Base-by-base conservation (phyloP, 1,140 invertebrate species). In the Ctenoplectra terminalis region DNA sequence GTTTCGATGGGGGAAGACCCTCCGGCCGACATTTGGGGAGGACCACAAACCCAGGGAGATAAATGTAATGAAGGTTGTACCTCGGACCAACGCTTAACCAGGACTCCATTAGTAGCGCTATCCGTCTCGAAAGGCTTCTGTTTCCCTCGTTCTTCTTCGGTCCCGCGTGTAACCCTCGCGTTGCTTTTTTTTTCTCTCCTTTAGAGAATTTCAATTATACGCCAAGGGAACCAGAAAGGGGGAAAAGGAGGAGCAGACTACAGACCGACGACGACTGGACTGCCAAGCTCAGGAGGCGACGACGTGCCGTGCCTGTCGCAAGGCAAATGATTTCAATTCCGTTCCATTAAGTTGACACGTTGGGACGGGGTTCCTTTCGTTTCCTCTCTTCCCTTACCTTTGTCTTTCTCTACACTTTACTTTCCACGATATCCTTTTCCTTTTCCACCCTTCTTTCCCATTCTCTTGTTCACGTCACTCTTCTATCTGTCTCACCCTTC, bases 61-160 rank as follows among this genome's bases (percentile, higher is more conserved):
- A 92, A 92, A 92, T 92, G 91, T 92, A 92, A 92, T 91, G 91
- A 92, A 93, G 91, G 88, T 91, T 93, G 91, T 93, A 92, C 87
- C 91, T 88, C 84, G 83, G 82, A 84, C 78, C 84, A 83, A 89
- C 88, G 90, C 91, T 91, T 88, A 88, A 87, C 79, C 88, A 85
- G 74, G 76, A 81, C 85, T 91, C 87, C 87, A 92, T 91, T 91
- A 91, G 81, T 82, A 90, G 86, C 67, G 70, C 76, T 89, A 85
- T 83, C 86, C 77, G 79, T 87, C 87, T 88, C 82, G 66, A 66
- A 75, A 61, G 54, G 56, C 26, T 83, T 61, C 71, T 79, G 84
- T 83, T 78, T 87, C 74, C 75, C 54, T 31, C 56, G 29, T 61
- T 26, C 20, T 31, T 37, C 15, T 1, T 15, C 54, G 29, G 23